A percentile compares a stretch with the other conserved stretches of the same genome.
phyloP scores from a whole-genome alignment of 2,797 vertebrate genomes.

The Gallinago stenura region DNA sequence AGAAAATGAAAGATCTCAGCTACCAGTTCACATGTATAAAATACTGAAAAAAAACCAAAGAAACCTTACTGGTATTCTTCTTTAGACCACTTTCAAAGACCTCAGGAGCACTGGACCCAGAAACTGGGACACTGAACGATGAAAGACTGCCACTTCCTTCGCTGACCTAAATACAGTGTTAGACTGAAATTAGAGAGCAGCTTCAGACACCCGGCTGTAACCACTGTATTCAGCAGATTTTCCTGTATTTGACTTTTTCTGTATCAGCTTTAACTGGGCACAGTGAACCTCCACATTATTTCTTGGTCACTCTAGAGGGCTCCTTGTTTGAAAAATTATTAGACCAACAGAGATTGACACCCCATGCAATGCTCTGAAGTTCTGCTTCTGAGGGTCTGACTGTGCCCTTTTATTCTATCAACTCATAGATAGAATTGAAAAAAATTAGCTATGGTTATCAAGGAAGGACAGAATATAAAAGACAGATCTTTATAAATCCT shows the following conservation, averaged over 20 bases:
- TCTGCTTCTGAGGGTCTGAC: neutral
- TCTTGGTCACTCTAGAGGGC: neutral
- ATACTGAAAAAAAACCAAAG: neutral
- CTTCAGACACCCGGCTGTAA: neutral
- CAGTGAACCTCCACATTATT: neutral
- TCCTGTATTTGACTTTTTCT: neutral
- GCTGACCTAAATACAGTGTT: slow-evolving; percentile 73
- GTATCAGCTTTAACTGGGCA: neutral
- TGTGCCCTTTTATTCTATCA: neutral
- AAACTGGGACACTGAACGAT: slow-evolving; percentile 78
- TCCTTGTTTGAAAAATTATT: neutral
- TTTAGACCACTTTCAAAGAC: slow-evolving; percentile 77
- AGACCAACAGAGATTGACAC: neutral
- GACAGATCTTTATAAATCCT: neutral
- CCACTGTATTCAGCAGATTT: neutral
- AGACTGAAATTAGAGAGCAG: slow-evolving; percentile 2
- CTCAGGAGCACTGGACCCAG: slow-evolving; percentile 76
- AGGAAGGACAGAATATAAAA: neutral
- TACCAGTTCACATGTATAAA: neutral
- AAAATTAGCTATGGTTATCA: neutral
- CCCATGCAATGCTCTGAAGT: neutral
- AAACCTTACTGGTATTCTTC: slow-evolving; percentile 85
- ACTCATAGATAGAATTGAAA: neutral
- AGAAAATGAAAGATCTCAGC: neutral
- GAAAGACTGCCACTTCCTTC: slow-evolving; percentile 80